Percentiles rank a stretch among this genome's conserved stretches.
Evolutionary conservation across 2,888 invertebrate genomes (phyloP).

Genomic region (Neria commutata): DNA sequence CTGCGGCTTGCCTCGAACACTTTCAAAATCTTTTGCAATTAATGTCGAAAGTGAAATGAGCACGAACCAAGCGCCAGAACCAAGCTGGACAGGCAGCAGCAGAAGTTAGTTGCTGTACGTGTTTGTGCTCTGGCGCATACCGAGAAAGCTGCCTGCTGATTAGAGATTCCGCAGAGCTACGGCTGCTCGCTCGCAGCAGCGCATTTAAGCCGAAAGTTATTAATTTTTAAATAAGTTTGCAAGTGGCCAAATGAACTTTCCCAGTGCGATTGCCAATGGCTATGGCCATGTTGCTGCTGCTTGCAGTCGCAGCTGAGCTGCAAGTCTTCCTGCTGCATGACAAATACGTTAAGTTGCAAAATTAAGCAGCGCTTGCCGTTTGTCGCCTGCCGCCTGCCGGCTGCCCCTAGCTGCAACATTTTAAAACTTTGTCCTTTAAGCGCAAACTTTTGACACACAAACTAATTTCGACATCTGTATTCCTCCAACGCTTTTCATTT

Average conservation of each 20-base stretch:
- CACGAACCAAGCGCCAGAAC: no score
- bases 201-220: conserved; percentile 30
- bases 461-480: conserved; percentile 52
- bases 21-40: no score
- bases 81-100: no score
- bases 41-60: no score
- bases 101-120: no score
- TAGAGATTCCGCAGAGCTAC: conserved; percentile 31
- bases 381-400: not conserved
- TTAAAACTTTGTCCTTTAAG: conserved; percentile 44
- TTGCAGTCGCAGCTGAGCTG: conserved; percentile 44
- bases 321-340: conserved; percentile 51
- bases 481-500: no score
- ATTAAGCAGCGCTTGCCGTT: conserved; percentile 55
- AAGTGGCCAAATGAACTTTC: conserved; percentile 2
- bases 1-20: no score
- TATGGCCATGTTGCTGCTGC: no score
- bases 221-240: conserved; percentile 40
- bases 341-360: conserved; percentile 53
- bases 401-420: not conserved
- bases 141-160: not conserved
- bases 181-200: conserved; percentile 1
- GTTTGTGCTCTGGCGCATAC: not conserved
- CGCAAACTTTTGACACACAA: conserved; percentile 53
- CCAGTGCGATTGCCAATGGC: no score